Conservation (phyloP, 2,113 vertebrate species). For the Tragelaphus buxtoni region DNA sequence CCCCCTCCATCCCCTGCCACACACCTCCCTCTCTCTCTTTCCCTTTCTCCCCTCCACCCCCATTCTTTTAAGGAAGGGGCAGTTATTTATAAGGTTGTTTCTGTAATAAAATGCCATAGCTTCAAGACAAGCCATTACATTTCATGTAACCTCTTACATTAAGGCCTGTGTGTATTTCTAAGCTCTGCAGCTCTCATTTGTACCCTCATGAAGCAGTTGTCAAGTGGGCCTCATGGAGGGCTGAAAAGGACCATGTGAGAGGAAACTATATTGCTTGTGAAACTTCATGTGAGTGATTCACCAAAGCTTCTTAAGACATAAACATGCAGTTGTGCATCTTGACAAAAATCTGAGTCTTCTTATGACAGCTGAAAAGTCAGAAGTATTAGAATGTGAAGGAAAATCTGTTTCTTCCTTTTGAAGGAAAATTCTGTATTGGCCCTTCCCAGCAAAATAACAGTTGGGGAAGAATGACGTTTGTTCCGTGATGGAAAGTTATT, state of each 20-base stretch:
- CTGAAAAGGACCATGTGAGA: neutral
- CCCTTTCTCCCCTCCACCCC: rapidly evolving
- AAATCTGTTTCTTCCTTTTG: neutral
- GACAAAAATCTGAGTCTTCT: neutral
- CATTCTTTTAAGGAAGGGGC: neutral
- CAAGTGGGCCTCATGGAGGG: neutral
- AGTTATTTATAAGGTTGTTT: neutral
- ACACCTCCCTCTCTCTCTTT: neutral
- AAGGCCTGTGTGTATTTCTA: neutral
- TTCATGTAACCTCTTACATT: neutral
- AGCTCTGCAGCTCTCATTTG: neutral
- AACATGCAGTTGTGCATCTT: neutral
- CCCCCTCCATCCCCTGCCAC: neutral
- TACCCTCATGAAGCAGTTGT: neutral
- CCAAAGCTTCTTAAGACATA: neutral
- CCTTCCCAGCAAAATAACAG: neutral
- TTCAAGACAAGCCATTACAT: neutral
- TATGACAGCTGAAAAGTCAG: slow-evolving; percentile 6
- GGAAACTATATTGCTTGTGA: neutral
- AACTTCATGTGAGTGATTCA: neutral
- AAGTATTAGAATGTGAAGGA: neutral
- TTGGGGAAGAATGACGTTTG: neutral
- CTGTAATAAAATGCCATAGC: neutral
- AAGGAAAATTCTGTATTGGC: neutral
- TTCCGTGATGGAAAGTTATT: neutral